Evolutionary conservation across 2,113 vertebrate genomes (phyloP).

Genomic region (Eulacestoma nigropectus): DNA sequence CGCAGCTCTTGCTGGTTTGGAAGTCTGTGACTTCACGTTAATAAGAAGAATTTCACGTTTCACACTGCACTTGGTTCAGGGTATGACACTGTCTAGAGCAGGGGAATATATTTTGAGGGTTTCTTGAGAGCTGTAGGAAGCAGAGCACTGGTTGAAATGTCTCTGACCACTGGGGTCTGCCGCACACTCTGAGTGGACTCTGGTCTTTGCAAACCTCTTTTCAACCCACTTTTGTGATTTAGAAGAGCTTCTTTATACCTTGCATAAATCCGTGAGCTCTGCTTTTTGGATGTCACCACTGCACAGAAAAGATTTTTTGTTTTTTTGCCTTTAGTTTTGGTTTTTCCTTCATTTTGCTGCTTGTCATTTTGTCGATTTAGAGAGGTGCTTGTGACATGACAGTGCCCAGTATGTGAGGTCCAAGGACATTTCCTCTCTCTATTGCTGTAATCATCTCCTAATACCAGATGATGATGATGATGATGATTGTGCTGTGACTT

Average conservation of each 20-base stretch:
- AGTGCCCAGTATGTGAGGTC: not conserved
- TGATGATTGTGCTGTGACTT: not conserved
- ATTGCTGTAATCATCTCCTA: not conserved
- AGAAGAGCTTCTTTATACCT: not conserved
- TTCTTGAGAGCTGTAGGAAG: not conserved
- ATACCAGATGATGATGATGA: not conserved
- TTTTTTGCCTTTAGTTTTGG: not conserved
- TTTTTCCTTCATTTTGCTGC: not conserved
- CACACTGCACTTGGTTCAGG: not conserved
- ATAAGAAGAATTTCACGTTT: conserved; percentile 27
- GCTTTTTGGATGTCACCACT: not conserved
- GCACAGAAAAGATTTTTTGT: not conserved
- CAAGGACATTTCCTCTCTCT: not conserved
- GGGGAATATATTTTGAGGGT: not conserved
- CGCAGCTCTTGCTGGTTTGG: not conserved
- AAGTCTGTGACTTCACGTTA: conserved; percentile 26
- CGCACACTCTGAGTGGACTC: not conserved
- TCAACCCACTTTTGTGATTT: not conserved
- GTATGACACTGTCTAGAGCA: not conserved
- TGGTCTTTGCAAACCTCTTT: not conserved
- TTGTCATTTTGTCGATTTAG: not conserved
- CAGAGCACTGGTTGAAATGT: not conserved
- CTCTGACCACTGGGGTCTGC: not conserved
- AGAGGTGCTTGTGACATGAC: not conserved
- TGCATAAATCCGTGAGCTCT: not conserved